Percentiles rank a stretch among this genome's conserved stretches.
phyloP scores from a whole-genome alignment of 1,140 invertebrate species.

The Glossosoma conforme region DNA sequence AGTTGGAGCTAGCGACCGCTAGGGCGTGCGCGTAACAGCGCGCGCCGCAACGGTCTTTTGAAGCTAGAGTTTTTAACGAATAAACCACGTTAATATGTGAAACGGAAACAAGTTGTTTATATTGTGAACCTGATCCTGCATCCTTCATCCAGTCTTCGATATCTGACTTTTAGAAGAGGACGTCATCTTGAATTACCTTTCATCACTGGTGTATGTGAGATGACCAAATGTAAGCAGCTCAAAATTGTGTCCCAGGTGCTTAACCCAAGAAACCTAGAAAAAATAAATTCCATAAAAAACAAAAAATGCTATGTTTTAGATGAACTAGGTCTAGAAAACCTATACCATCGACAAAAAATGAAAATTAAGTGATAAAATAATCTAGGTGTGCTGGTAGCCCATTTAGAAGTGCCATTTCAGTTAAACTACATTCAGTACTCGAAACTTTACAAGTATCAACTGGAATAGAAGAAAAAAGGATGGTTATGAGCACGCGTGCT shows the following conservation, averaged over 20 bases:
- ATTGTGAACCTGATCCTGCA: no score
- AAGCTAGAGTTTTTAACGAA: not conserved
- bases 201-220: conserved; percentile 29
- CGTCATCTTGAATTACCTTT: conserved; percentile 13
- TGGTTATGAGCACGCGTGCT: no score
- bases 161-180: not conserved
- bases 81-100: not conserved
- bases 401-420: not conserved
- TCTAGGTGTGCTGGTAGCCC: not conserved
- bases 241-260: conserved; percentile 24
- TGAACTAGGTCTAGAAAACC: not conserved
- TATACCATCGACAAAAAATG: not conserved
- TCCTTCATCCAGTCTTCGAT: not conserved
- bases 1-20: no score
- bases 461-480: no score
- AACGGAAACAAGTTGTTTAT: no score
- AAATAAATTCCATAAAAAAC: not conserved
- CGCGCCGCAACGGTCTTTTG: not conserved
- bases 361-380: not conserved
- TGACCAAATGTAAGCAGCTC: conserved; percentile 29
- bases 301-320: not conserved
- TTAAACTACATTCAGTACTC: not conserved
- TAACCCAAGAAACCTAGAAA: conserved; percentile 30
- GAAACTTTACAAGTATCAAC: not conserved
- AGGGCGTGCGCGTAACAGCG: not conserved